Conservation (phyloP, 2,888 invertebrate genomes). For the Cataglyphis altisquamis region DNA sequence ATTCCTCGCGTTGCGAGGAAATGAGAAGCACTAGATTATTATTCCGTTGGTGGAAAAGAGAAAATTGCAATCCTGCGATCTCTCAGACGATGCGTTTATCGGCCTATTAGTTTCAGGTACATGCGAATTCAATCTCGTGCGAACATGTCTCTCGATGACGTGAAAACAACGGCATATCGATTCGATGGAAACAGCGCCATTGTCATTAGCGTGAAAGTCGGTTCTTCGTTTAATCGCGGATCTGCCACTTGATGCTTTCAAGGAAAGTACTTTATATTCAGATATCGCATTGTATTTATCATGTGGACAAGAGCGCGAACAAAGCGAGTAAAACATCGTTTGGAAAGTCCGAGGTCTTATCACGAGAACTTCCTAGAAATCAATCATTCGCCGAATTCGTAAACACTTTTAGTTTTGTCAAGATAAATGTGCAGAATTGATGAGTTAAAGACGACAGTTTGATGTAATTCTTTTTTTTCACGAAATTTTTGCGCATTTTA, state of each 20-base stretch:
- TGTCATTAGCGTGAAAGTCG: slow-evolving; percentile 73
- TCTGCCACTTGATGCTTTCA: not conserved
- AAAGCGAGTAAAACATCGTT: not conserved
- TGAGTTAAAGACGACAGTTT: not conserved
- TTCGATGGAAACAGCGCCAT: slow-evolving; percentile 37
- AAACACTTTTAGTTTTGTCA: not conserved
- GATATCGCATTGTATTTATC: slow-evolving; percentile 38
- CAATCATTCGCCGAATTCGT: slow-evolving; percentile 27
- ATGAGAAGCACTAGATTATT: slow-evolving; percentile 48
- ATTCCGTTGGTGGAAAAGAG: slow-evolving; percentile 40
- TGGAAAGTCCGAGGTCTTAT: slow-evolving; percentile 28
- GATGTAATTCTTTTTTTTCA: not conserved
- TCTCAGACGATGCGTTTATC: slow-evolving; percentile 70
- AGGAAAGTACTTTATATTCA: slow-evolving; percentile 10
- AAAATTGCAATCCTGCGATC: slow-evolving; percentile 51
- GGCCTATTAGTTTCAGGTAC: slow-evolving; percentile 68
- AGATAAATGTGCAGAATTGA: not conserved
- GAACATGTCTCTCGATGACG: slow-evolving; percentile 54
- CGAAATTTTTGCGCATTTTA: not conserved
- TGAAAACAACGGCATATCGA: slow-evolving; percentile 46
- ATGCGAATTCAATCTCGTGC: slow-evolving; percentile 74
- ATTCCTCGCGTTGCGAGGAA: slow-evolving; percentile 8
- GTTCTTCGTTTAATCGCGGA: slow-evolving; percentile 54
- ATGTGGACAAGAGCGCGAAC: not conserved
- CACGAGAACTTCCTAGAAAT: not conserved